phyloP scores from a whole-genome alignment of 2,888 invertebrate genomes.

The Zootermopsis nevadensis region DNA sequence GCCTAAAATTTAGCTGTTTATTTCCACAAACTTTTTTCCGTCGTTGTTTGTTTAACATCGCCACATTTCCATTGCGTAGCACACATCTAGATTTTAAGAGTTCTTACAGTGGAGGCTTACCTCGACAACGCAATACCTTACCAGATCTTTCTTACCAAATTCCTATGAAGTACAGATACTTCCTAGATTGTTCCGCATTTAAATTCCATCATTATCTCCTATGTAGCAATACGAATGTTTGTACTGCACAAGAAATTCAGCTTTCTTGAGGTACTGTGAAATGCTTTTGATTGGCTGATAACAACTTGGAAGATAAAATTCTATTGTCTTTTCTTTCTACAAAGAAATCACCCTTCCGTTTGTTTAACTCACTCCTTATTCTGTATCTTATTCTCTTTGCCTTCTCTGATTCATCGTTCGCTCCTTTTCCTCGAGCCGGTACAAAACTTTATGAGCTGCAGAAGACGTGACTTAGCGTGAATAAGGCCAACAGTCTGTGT shows the following conservation, averaged over 20 bases:
- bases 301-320: constrained; percentile 38
- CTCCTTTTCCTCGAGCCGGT: background rate
- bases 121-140: too few relatives aligned
- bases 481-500: constrained; percentile 48
- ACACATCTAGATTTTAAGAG: too few relatives aligned
- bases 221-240: background rate
- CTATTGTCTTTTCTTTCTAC: constrained; percentile 24
- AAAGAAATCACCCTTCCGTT: constrained; percentile 26
- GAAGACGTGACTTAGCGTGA: constrained; percentile 47
- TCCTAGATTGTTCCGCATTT: too few relatives aligned
- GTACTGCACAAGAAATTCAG: background rate
- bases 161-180: too few relatives aligned
- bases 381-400: background rate
- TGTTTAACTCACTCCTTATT: constrained; percentile 16
- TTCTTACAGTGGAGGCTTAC: too few relatives aligned
- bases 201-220: background rate
- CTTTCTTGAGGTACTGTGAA: constrained; percentile 13
- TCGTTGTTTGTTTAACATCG: too few relatives aligned
- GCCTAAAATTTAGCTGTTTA: too few relatives aligned
- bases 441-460: constrained; percentile 46
- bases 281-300: constrained; percentile 45
- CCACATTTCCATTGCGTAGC: too few relatives aligned
- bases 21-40: too few relatives aligned
- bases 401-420: constrained; percentile 20
- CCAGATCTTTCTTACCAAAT: too few relatives aligned